Evolutionary conservation across 64 coral and sea anemone species (phyloP).

Genomic region (Exaiptasia diaphana): DNA sequence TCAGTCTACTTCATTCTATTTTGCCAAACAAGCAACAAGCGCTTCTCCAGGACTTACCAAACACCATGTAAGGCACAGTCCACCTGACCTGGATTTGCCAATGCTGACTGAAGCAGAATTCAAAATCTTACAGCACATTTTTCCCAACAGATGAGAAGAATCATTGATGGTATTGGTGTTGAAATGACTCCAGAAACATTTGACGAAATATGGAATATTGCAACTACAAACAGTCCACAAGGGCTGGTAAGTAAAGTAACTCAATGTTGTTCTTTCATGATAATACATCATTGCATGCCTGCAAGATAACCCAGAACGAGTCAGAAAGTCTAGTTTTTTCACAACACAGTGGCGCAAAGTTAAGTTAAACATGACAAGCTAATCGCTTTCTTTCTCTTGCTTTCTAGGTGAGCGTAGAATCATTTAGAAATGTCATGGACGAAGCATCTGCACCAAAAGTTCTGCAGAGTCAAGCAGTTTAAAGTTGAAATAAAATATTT

Average conservation of each 20-base stretch:
- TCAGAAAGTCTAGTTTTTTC: too few species aligned
- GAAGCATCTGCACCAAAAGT: constrained; percentile 73
- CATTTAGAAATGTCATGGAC: constrained; percentile 89
- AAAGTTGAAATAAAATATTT: background rate
- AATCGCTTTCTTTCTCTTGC: constrained; percentile 8
- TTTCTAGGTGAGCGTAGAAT: constrained; percentile 85
- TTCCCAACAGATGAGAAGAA: constrained; percentile 86
- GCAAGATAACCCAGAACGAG: too few species aligned
- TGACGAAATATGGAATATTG: constrained; percentile 88
- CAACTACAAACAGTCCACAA: constrained; percentile 47
- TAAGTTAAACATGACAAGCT: too few species aligned
- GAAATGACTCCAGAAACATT: constrained; percentile 88
- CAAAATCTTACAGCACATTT: background rate
- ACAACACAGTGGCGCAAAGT: too few species aligned
- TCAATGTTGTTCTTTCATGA: too few species aligned
- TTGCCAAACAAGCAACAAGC: too few species aligned
- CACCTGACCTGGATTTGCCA: too few species aligned
- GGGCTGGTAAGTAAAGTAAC: constrained; percentile 94
- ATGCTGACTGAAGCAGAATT: background rate
- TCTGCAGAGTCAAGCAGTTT: constrained; percentile 56
- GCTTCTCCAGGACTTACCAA: too few species aligned
- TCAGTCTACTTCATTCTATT: too few species aligned
- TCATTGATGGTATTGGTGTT: constrained; percentile 93
- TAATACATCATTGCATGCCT: too few species aligned
- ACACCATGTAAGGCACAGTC: too few species aligned